Conservation (phyloP, 1,140 invertebrate species). For the Oryzaephilus surinamensis region DNA sequence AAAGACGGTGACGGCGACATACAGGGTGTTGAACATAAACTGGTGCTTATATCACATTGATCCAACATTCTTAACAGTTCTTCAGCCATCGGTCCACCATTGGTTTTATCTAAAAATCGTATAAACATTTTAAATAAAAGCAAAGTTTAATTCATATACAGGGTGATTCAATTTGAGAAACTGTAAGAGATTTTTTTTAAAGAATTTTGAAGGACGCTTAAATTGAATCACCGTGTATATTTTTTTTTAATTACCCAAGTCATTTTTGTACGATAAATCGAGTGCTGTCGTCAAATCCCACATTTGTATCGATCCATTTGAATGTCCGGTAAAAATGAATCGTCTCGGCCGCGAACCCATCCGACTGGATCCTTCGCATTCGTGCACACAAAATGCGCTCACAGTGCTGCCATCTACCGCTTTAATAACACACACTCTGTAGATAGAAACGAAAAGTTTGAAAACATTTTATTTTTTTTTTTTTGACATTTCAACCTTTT, state of each 20-base stretch:
- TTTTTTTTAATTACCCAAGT: slow-evolving; percentile 40
- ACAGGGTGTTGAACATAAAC: slow-evolving; percentile 72
- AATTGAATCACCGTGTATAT: too few species aligned
- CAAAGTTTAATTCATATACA: background rate
- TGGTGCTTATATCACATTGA: slow-evolving; percentile 84
- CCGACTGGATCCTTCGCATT: slow-evolving; percentile 88
- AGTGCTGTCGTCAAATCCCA: slow-evolving; percentile 96
- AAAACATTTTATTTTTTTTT: too few species aligned
- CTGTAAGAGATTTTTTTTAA: background rate
- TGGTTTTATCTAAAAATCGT: slow-evolving; percentile 41
- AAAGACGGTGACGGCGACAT: slow-evolving; percentile 68
- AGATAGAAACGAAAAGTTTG: slow-evolving; percentile 3
- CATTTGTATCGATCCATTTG: slow-evolving; percentile 92
- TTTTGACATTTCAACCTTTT: slow-evolving; percentile 57
- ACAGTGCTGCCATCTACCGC: slow-evolving; percentile 92
- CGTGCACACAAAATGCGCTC: slow-evolving; percentile 92
- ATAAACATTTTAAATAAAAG: background rate
- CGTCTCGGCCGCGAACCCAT: slow-evolving; percentile 83
- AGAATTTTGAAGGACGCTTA: too few species aligned
- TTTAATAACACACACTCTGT: slow-evolving; percentile 85
- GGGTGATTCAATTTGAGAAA: background rate
- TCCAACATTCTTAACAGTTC: slow-evolving; percentile 84
- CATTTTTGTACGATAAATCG: slow-evolving; percentile 62
- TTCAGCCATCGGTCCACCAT: slow-evolving; percentile 79
- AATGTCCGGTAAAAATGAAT: slow-evolving; percentile 92